Evolutionary conservation across 2,797 vertebrate species (phyloP), one percentile per base, ranked within the genome.

Genomic region (Hoplostethus atlanticus): DNA sequence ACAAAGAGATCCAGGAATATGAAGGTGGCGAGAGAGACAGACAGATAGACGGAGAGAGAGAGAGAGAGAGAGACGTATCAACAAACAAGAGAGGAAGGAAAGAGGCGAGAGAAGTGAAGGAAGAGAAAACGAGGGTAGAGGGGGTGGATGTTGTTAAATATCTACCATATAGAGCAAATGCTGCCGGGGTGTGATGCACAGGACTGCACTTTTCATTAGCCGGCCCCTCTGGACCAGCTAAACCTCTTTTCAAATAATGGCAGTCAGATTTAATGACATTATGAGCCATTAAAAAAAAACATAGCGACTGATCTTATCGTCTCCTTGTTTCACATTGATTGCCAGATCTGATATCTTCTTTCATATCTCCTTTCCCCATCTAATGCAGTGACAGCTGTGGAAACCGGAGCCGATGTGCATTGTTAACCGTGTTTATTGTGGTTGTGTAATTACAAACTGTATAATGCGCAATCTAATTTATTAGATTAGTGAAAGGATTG

Each of bases 401-500:
- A 91, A 90, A 92, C 91, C 66, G 31, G 88, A 91, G 89, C 84
- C 64, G 88, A 89, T 87, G 90, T 83, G 90, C 87, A 87, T 77
- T 91, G 90, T 92, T 93, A 90, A 92, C 89, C 75, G 86, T 89
- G 88, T 92, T 92, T 93, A 93, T 92, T 91, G 88, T 89, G 85
- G 89, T 91, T 90, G 91, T 92, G 91, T 93, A 93, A 94, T 94
- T 91, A 93, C 85, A 92, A 88, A 92, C 89, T 87, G 90, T 92
- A 93, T 94, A 90, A 91, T 91, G 89, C 83, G 38, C 86, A 87
- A 91, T 93, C 85, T 88, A 90, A 94, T 94, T 91, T 93, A 94
- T 94, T 93, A 89, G 87, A 94, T 93, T 93, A 89, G 89, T 64
- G 79, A 90, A 91, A 86, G 80, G 81, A 86, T 92, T 91, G 85